Evolutionary conservation across 2,888 invertebrate species (phyloP).

Genomic region (Ganaspis brasiliensis): DNA sequence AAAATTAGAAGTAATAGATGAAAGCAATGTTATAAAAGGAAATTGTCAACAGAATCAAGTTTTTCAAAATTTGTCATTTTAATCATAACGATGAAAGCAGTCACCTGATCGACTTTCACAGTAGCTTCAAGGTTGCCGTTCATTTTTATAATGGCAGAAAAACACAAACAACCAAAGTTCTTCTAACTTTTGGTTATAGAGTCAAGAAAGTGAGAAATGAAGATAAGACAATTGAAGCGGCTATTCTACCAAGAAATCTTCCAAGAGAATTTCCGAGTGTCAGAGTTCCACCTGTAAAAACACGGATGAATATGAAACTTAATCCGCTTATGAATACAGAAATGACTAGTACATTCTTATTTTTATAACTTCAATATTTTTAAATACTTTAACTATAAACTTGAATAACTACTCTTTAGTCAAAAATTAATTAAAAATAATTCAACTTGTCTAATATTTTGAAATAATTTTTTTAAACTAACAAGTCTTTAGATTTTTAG

Average conservation of each 20-base stretch:
- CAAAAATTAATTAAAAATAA: not conserved
- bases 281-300: conserved; percentile 36
- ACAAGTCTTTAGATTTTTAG: no score
- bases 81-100: conserved; percentile 13
- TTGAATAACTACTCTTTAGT: not conserved
- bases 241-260: conserved; percentile 8
- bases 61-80: not conserved
- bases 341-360: not conserved
- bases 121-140: conserved; percentile 26
- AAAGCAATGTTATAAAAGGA: no score
- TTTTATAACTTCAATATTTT: not conserved
- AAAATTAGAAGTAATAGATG: no score
- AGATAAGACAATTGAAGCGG: not conserved
- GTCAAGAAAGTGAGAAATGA: conserved; percentile 19
- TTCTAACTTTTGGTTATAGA: not conserved
- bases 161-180: conserved; percentile 11
- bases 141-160: conserved; percentile 17
- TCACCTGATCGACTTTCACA: conserved; percentile 11
- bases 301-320: not conserved
- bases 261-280: conserved; percentile 21
- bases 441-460: no score
- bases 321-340: not conserved
- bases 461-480: no score
- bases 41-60: not conserved
- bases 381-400: not conserved